Conservation (phyloP, 2,888 invertebrate genomes). For the Cosmorhoe ocellata region DNA sequence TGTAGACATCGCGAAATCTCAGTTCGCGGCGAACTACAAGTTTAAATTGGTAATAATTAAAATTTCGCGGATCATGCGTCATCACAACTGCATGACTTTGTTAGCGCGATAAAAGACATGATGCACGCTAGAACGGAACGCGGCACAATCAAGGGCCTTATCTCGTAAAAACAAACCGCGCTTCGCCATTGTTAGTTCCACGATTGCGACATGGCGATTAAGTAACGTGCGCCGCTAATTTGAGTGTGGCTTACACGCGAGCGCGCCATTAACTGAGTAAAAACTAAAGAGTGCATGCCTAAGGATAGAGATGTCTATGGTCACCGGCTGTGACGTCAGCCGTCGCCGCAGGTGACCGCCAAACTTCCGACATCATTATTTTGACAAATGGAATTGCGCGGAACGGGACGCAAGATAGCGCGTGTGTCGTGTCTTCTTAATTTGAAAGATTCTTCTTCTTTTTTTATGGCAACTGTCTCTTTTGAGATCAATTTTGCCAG, state of each 20-base stretch:
- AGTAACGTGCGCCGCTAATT: conserved; percentile 61
- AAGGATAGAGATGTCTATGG: conserved; percentile 52
- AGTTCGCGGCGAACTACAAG: too few relatives aligned
- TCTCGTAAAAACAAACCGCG: conserved; percentile 54
- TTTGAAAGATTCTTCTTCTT: conserved; percentile 50
- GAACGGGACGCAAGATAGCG: conserved; percentile 49
- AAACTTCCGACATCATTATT: conserved; percentile 72
- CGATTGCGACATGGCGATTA: conserved; percentile 66
- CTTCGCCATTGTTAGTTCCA: conserved; percentile 59
- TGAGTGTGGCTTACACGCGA: conserved; percentile 61
- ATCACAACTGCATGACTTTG: conserved; percentile 32
- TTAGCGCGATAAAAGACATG: conserved; percentile 48
- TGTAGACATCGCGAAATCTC: too few relatives aligned
- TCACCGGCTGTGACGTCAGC: conserved; percentile 33
- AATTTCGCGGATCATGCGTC: conserved; percentile 19
- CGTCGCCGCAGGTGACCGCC: conserved; percentile 38
- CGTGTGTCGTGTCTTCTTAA: conserved; percentile 41
- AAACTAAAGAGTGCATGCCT: conserved; percentile 49
- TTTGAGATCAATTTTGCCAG: too few relatives aligned
- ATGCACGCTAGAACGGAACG: conserved; percentile 53
- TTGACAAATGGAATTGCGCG: conserved; percentile 68
- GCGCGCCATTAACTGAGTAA: conserved; percentile 55
- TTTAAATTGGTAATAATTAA: too few relatives aligned
- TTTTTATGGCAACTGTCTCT: too few relatives aligned
- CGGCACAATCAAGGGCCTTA: conserved; percentile 58